Percentiles rank a stretch among this genome's conserved stretches.
Conservation (phyloP, 2,113 vertebrate species). For the Xyrauchen texanus region DNA sequence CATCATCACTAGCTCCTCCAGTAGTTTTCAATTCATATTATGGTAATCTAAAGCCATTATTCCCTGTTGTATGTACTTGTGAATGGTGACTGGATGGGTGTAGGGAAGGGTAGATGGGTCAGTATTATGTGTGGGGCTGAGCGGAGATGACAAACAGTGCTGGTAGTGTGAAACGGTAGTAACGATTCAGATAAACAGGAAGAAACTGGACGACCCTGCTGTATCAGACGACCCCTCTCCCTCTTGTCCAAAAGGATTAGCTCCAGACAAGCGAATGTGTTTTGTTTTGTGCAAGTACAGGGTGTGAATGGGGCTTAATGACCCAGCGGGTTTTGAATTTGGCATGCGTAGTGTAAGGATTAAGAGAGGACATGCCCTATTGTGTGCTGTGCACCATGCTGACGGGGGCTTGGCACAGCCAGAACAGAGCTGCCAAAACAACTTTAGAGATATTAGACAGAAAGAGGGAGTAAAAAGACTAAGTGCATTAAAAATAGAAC, state of each 20-base stretch:
- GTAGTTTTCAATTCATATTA: not conserved
- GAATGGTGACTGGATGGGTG: not conserved
- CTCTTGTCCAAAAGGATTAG: constrained; percentile 36
- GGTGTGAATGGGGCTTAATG: constrained; percentile 15
- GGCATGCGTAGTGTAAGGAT: constrained; percentile 10
- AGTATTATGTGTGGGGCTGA: not conserved
- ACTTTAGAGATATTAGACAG: not conserved
- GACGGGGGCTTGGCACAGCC: constrained; percentile 17
- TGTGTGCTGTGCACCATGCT: constrained; percentile 55
- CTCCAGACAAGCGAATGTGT: constrained; percentile 10
- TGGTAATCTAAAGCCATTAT: not conserved
- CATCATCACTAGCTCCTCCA: not conserved
- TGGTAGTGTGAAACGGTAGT: constrained; percentile 28
- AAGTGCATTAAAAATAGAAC: no score
- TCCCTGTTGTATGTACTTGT: not conserved
- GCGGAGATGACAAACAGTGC: not conserved
- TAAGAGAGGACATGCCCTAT: constrained; percentile 45
- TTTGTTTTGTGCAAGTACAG: not conserved
- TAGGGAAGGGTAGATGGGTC: not conserved
- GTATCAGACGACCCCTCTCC: not conserved
- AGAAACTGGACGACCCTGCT: not conserved
- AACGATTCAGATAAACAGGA: constrained; percentile 36
- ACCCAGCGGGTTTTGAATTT: constrained; percentile 23
- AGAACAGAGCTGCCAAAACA: constrained; percentile 31
- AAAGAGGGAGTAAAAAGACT: no score